Percentiles rank a stretch among this genome's conserved stretches.
phyloP scores from a whole-genome alignment of 2,113 vertebrate species.

The Callospermophilus lateralis region DNA sequence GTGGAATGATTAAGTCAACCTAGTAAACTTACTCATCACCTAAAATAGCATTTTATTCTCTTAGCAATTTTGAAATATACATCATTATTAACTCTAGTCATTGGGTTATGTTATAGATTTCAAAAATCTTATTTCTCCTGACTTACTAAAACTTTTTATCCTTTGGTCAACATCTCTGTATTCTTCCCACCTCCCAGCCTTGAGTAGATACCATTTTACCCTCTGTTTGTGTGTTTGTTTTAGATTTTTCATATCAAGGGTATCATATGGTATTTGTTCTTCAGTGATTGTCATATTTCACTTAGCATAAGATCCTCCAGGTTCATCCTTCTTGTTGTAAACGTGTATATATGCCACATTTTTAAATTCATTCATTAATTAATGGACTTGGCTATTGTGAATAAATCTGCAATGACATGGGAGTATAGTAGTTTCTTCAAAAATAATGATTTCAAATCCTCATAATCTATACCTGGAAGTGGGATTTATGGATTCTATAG shows the following conservation, averaged over 20 bases:
- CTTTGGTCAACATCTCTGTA: not conserved
- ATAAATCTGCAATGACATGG: not conserved
- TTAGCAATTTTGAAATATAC: not conserved
- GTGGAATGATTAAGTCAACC: not conserved
- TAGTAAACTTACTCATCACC: not conserved
- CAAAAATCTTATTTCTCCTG: not conserved
- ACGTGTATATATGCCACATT: not conserved
- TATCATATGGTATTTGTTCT: not conserved
- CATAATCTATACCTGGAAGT: not conserved
- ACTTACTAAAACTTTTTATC: not conserved
- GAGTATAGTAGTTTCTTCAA: not conserved
- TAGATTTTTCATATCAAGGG: not conserved
- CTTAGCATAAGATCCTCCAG: not conserved
- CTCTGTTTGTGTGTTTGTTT: not conserved
- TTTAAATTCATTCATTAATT: not conserved
- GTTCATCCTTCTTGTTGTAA: not conserved
- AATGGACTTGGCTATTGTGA: not conserved
- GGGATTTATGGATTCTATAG: not conserved
- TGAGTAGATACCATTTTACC: not conserved
- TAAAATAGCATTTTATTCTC: not conserved
- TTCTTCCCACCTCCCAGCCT: not conserved
- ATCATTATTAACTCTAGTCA: not conserved
- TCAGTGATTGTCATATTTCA: not conserved
- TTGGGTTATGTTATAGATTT: not conserved
- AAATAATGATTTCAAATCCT: not conserved